These are phyloP conservation scores for Hylyphantes graminicola DNA, from an alignment of 1,140 invertebrate genomes.

Conservation along the genomic window DNA sequence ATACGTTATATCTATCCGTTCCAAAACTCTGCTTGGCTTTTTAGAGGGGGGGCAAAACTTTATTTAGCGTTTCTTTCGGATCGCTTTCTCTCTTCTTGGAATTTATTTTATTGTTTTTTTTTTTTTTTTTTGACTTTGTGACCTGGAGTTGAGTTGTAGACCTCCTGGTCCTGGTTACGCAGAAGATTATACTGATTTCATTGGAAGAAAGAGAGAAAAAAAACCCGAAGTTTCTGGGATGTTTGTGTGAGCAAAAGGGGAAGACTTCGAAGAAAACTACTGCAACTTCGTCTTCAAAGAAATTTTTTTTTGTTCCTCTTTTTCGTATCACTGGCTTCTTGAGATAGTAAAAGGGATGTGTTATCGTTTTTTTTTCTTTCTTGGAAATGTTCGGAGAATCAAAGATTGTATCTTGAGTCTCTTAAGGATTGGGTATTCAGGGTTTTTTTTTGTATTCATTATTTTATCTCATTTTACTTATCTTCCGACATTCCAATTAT, in stretches of 20 bases:
- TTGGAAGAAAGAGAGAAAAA: conserved; percentile 18
- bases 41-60: conserved; percentile 32
- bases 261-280: conserved; percentile 21
- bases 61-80: conserved; percentile 51
- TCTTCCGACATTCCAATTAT: not conserved
- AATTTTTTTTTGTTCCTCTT: conserved; percentile 17
- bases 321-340: not conserved
- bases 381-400: conserved; percentile 8
- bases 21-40: conserved; percentile 43
- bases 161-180: conserved; percentile 17
- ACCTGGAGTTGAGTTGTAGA: conserved; percentile 3
- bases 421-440: conserved; percentile 7
- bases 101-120: conserved; percentile 40
- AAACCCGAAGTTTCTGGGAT: not conserved
- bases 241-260: not conserved
- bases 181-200: conserved; percentile 53
- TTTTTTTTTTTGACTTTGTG: conserved; percentile 32
- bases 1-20: conserved; percentile 39
- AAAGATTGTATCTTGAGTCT: conserved; percentile 33
- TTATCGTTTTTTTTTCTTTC: not conserved
- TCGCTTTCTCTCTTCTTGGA: not conserved
- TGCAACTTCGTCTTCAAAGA: conserved; percentile 30
- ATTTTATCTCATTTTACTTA: not conserved
- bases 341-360: conserved; percentile 23
- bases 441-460: not conserved